Evolutionary conservation across 2,797 vertebrate species (phyloP).

Genomic region (Phoebastria nigripes): DNA sequence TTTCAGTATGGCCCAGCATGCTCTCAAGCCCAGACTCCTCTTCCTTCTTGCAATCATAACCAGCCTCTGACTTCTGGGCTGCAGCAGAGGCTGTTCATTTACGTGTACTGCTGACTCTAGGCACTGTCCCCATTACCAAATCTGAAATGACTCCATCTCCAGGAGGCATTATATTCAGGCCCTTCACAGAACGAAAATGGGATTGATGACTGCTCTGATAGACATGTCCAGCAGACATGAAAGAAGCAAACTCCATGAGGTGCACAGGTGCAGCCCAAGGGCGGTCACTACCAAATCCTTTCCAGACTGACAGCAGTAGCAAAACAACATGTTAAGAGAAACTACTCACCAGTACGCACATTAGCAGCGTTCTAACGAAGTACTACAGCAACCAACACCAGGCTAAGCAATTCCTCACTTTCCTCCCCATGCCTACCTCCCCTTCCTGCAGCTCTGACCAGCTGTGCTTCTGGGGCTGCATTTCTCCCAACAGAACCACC

Average conservation of each 20-base stretch:
- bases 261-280: neutral
- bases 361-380: neutral
- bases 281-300: neutral
- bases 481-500: neutral
- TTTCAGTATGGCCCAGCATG: neutral
- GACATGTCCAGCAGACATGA: accelerated
- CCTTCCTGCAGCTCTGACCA: neutral
- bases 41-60: neutral
- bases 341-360: neutral
- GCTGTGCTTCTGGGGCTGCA: neutral
- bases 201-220: neutral
- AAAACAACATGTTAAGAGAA: neutral
- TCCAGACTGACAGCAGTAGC: neutral
- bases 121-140: neutral
- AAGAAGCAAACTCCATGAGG: neutral
- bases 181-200: neutral
- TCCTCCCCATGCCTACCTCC: neutral
- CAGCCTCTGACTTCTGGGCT: neutral
- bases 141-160: neutral
- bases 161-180: neutral
- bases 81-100: neutral
- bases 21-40: neutral
- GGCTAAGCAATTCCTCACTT: neutral
- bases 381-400: accelerated
- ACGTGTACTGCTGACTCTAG: neutral